Base-by-base conservation (phyloP, 2,113 vertebrate genomes). In the Trogon surrucura region DNA sequence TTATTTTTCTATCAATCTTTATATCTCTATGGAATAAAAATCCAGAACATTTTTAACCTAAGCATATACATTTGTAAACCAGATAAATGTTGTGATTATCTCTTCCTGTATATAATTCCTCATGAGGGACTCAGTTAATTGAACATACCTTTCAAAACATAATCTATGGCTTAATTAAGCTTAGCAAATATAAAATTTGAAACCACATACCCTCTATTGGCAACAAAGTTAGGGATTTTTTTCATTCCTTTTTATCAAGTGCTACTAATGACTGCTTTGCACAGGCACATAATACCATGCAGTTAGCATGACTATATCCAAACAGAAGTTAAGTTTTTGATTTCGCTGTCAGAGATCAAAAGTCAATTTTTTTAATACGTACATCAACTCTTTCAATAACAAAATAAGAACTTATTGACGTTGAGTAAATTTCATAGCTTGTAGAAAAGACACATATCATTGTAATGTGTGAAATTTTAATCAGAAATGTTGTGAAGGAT, bases 141-240 rank as follows among this genome's bases (percentile, higher is more conserved):
- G 98, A 99, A 98, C 98, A 98, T 98, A 99, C 98, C 99, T 98
- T 99, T 99, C 99, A 99, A 98, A 99, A 98, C 97, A 98, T 99
- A 99, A 99, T 99, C 98, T 99, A 99, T 99, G 98, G 99, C 98
- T 99, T 99, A 99, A 99, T 99, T 99, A 99, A 99, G 98, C 98
- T 99, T 98, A 98, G 97, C 98, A 99, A 99, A 99, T 99, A 99
- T 98, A 99, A 99, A 99, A 99, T 99, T 98, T 99, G 98, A 99
- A 98, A 98, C 97, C 98, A 98, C 98, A 98, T 98, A 95, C 67
- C 57, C 93, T 94, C 93, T 91, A 98, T 99, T 98, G 98, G 98
- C 97, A 98, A 98, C 97, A 97, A 98, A 99, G 97, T 98, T 98
- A 97, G 97, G 95, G 98, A 98, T 98, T 98, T 98, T 98, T 41